Percentiles rank a stretch among this genome's conserved stretches.
These are phyloP conservation scores for Drosophila cracens DNA, from an alignment of 2,888 invertebrate genomes.

Conservation along the genomic window DNA sequence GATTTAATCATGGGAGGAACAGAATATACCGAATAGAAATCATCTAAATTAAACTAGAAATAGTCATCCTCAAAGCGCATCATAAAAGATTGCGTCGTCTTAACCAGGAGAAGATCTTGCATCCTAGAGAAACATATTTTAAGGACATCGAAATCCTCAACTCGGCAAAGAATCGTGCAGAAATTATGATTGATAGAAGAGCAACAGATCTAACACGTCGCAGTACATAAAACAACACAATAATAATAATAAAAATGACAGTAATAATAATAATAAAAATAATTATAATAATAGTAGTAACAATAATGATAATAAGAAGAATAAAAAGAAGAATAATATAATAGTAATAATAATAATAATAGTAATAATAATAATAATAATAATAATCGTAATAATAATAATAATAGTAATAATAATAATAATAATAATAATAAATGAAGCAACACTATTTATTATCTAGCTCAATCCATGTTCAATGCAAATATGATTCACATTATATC, in stretches of 20 bases:
- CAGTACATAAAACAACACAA: neutral
- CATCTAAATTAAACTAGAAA: neutral
- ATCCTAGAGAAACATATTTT: neutral
- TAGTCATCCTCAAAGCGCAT: neutral
- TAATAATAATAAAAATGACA: neutral
- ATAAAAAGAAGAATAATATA: too few species aligned
- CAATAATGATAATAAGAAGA: too few species aligned
- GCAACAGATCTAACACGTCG: too few species aligned
- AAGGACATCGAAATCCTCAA: neutral
- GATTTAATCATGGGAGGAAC: neutral
- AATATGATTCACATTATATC: neutral
- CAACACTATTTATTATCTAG: neutral
- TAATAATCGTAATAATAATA: too few species aligned
- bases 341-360: too few species aligned
- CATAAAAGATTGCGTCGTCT: neutral
- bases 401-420: too few species aligned
- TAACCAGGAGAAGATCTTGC: neutral
- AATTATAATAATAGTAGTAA: too few species aligned
- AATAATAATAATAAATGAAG: neutral
- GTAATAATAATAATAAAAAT: neutral
- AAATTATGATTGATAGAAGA: neutral
- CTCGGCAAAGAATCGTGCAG: neutral
- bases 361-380: neutral
- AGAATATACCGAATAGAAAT: neutral
- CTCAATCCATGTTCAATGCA: neutral